Evolutionary conservation across 2,888 invertebrate genomes (phyloP).

Genomic region (Furcula furcula): DNA sequence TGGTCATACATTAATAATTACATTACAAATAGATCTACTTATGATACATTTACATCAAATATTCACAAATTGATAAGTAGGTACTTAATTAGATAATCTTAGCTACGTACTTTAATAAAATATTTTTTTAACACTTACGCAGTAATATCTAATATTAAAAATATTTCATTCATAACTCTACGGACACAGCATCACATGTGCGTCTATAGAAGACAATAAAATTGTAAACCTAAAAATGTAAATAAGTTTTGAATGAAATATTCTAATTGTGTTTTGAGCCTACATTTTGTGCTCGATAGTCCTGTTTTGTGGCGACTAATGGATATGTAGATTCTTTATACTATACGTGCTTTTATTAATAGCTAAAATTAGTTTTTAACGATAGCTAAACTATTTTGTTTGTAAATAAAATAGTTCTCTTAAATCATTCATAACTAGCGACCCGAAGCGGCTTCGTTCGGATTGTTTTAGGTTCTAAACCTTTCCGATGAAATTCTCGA

Average conservation of each 20-base stretch:
- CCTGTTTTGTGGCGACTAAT: constrained; percentile 56
- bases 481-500: too few relatives aligned
- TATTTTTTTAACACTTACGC: constrained; percentile 47
- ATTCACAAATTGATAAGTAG: constrained; percentile 49
- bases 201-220: constrained; percentile 15
- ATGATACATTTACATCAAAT: constrained; percentile 46
- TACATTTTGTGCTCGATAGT: constrained; percentile 65
- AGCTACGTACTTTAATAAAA: constrained; percentile 43
- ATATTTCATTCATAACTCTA: constrained; percentile 43
- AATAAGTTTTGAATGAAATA: constrained; percentile 58
- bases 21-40: background rate
- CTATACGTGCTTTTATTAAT: constrained; percentile 32
- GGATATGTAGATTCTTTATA: constrained; percentile 76
- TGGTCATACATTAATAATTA: background rate
- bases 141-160: constrained; percentile 43
- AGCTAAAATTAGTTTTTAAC: too few relatives aligned
- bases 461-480: too few relatives aligned
- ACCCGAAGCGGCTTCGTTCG: too few relatives aligned
- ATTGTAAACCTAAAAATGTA: too few relatives aligned
- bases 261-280: constrained; percentile 65
- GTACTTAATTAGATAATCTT: constrained; percentile 36
- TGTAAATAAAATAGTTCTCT: too few relatives aligned
- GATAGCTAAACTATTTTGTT: too few relatives aligned
- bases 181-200: constrained; percentile 46
- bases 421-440: too few relatives aligned